A percentile compares a stretch with the other conserved stretches of the same genome.
phyloP scores from a whole-genome alignment of 2,113 vertebrate species.

The Menura novaehollandiae region DNA sequence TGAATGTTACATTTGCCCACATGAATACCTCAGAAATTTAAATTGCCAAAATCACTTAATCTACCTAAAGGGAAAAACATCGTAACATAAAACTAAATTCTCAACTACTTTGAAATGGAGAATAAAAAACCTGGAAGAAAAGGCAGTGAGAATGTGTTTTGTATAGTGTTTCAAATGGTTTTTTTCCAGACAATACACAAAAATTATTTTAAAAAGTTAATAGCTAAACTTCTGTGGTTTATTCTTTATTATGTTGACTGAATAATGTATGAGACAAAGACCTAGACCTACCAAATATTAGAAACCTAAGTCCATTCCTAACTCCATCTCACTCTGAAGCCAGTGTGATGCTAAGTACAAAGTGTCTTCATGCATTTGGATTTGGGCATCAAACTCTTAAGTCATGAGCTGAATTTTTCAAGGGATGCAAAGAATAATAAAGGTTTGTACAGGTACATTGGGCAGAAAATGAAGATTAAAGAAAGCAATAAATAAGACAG shows the following conservation, averaged over 20 bases:
- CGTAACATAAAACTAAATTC: background rate
- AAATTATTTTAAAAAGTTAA: background rate
- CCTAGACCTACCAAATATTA: background rate
- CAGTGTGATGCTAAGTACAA: background rate
- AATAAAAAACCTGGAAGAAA: background rate
- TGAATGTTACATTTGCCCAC: background rate
- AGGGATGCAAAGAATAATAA: background rate
- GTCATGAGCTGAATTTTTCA: background rate
- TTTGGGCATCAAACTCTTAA: background rate
- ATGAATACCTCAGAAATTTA: background rate
- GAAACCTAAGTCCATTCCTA: background rate
- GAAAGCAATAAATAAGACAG: background rate
- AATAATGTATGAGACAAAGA: constrained; percentile 35
- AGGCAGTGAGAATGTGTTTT: background rate
- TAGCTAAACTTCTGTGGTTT: constrained; percentile 30
- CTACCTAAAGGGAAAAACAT: background rate
- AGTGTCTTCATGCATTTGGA: background rate
- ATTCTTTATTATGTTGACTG: background rate
- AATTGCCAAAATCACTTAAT: constrained; percentile 27
- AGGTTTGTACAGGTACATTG: background rate
- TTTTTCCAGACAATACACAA: background rate
- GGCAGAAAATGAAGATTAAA: background rate
- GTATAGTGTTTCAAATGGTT: background rate
- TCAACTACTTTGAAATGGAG: background rate
- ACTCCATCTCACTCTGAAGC: background rate